phyloP scores from a whole-genome alignment of 2,888 invertebrate genomes.

The Limnephilus lunatus region DNA sequence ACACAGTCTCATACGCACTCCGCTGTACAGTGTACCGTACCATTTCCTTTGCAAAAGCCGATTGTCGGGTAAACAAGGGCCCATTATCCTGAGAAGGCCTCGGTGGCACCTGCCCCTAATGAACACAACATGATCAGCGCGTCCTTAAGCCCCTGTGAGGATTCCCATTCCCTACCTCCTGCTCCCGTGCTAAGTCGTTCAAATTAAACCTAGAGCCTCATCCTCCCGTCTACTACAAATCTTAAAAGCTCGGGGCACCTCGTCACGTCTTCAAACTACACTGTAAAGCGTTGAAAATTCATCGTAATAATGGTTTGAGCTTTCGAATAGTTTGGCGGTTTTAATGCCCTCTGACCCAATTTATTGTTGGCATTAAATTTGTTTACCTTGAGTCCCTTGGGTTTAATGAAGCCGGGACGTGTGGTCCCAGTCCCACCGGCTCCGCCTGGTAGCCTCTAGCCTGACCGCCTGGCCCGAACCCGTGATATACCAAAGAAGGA shows the following conservation, averaged over 20 bases:
- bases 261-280: not conserved
- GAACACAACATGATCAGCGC: constrained; percentile 60
- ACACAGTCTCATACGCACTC: not conserved
- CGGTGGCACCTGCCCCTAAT: constrained; percentile 55
- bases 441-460: not conserved
- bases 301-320: not conserved
- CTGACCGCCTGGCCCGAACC: not conserved
- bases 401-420: constrained; percentile 40
- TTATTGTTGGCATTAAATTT: constrained; percentile 6
- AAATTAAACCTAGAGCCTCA: constrained; percentile 24
- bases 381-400: not conserved
- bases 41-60: constrained; percentile 8
- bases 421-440: not conserved
- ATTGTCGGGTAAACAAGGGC: constrained; percentile 41
- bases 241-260: constrained; percentile 8
- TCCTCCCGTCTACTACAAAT: not conserved
- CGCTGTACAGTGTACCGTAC: not conserved
- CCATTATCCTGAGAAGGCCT: constrained; percentile 30
- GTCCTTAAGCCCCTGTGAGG: constrained; percentile 36
- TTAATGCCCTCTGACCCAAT: not conserved
- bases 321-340: not conserved
- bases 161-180: not conserved
- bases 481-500: not conserved
- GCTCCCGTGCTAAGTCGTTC: constrained; percentile 18
- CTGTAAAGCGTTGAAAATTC: not conserved